Evolutionary conservation across 2,113 vertebrate genomes (phyloP), one percentile per base, ranked within the genome.

Genomic region (Psilopsiagon aymara): DNA sequence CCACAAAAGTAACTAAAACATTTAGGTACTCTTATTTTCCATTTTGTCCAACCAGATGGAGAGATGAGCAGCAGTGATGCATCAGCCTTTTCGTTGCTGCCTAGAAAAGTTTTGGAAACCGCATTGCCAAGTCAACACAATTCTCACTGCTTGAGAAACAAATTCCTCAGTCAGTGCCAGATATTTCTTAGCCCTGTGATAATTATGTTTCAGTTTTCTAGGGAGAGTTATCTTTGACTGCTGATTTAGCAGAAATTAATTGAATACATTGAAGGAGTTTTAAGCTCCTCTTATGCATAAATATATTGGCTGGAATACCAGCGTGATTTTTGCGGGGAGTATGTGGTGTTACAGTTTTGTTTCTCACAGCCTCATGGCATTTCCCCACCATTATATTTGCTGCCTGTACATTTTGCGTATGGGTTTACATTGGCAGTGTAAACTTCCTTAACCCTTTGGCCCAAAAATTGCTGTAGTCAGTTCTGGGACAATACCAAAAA

Each of bases 191-290:
- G 53, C 44, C 28, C 68, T 76, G 29, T 78, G 77, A 74, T 93
- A 88, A 95, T 92, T 90, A 80, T 63, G 52, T 90, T 94, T 93
- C 80, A 46, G 37, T 92, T 96, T 96, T 90, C 44, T 88, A 70
- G 43, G 67, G 90, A 80, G 66, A 73, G 9, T 82, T 86, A 37
- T 86, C 73, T 83, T 84, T 84, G 73, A 81, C 79, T 90, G 92
- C 88, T 90, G 94, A 95, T 75, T 84, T 96, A 88, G 86, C 94
- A 95, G 59, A 93, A 94, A 76, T 86, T 76, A 86, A 70, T 70
- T 71, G 35, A 79, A 78, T 7, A 63, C 31, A 29, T 20, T 86
- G 73, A 86, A 70, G 53, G n/a, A 21, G 14, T 96, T 92, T 94
- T 73, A 82, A 66, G 59, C 52, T 90, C 29, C 18, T 84, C 23